phyloP scores from a whole-genome alignment of 2,113 vertebrate species.

The Eira barbara region DNA sequence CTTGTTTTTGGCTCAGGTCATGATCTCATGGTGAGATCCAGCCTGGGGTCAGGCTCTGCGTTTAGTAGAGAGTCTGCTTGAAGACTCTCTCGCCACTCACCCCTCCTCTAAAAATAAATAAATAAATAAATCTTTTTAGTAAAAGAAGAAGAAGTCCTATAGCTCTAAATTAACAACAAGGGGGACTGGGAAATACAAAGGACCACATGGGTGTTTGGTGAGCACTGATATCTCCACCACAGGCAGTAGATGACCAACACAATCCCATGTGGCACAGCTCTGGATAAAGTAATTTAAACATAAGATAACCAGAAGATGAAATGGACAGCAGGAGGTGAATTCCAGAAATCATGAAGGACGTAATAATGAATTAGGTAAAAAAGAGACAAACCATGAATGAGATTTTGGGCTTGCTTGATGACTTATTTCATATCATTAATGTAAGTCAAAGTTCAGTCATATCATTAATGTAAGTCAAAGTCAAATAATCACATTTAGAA shows the following conservation, averaged over 20 bases:
- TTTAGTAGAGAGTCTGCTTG: not conserved
- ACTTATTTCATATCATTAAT: not conserved
- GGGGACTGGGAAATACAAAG: not conserved
- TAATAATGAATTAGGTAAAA: not conserved
- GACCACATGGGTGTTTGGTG: not conserved
- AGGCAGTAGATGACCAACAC: not conserved
- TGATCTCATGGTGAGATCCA: not conserved
- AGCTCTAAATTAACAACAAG: not conserved
- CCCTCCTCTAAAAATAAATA: not conserved
- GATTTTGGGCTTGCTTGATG: not conserved
- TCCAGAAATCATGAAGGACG: not conserved
- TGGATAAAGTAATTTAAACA: not conserved
- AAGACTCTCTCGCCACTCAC: not conserved
- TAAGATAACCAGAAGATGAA: not conserved
- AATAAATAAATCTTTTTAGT: not conserved
- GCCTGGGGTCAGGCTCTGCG: not conserved
- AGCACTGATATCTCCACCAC: not conserved
- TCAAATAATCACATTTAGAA: not conserved
- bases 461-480: not conserved
- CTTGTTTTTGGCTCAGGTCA: not conserved
- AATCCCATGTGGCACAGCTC: not conserved
- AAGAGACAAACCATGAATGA: not conserved
- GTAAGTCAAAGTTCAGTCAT: not conserved
- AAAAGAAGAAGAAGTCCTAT: not conserved
- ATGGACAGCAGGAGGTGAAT: not conserved